phyloP scores from a whole-genome alignment of 2,797 vertebrate species.

The Telmatherina bonti region DNA sequence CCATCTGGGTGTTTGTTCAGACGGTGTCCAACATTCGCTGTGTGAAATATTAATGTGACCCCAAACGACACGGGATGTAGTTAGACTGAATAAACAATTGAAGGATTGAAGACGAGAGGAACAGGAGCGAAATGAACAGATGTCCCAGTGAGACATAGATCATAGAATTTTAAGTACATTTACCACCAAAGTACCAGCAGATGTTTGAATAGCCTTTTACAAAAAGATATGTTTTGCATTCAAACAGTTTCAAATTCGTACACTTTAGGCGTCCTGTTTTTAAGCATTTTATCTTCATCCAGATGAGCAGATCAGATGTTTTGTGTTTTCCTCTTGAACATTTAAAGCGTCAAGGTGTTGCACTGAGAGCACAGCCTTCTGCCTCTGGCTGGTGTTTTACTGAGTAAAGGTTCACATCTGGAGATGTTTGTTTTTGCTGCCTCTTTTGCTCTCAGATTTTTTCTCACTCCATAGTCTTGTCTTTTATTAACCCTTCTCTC shows the following conservation, averaged over 20 bases:
- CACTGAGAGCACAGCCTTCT: conserved; percentile 33
- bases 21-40: conserved; percentile 4
- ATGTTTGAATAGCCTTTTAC: conserved; percentile 32
- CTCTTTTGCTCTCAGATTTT: conserved; percentile 18
- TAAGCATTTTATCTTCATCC: conserved; percentile 58
- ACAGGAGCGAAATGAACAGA: not conserved
- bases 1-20: conserved; percentile 26
- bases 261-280: too few species aligned
- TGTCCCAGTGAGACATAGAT: not conserved
- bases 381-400: conserved; percentile 37
- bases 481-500: conserved; percentile 22
- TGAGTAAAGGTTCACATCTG: conserved; percentile 44
- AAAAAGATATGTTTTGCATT: conserved; percentile 32
- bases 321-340: conserved; percentile 49
- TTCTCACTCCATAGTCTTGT: conserved; percentile 19
- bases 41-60: conserved; percentile 16
- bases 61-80: conserved; percentile 4
- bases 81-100: not conserved
- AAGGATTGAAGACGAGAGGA: not conserved
- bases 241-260: too few species aligned
- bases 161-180: too few species aligned
- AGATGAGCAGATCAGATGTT: conserved; percentile 48
- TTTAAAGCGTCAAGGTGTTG: conserved; percentile 56
- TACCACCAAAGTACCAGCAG: conserved; percentile 32
- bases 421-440: conserved; percentile 19